Conservation (phyloP, 2,888 invertebrate species). For the Eristalis pertinax region DNA sequence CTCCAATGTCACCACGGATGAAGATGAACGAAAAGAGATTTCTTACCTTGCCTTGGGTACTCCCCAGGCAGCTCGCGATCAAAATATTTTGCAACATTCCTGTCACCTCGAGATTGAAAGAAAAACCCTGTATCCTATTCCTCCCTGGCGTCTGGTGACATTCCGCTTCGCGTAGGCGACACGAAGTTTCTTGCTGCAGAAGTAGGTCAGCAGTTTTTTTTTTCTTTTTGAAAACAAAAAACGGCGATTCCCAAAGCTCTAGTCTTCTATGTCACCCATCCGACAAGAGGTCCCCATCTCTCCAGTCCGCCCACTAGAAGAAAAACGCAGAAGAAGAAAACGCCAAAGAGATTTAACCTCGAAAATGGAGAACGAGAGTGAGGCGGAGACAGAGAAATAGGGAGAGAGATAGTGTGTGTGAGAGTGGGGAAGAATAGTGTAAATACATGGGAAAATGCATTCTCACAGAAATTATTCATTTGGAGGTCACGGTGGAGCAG, state of each 20-base stretch:
- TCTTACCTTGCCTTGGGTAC: slow-evolving; percentile 1
- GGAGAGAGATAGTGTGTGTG: neutral
- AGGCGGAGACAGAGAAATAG: neutral
- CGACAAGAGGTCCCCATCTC: neutral
- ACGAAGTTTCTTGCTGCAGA: neutral
- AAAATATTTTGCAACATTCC: slow-evolving; percentile 46
- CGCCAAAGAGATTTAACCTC: slow-evolving; percentile 43
- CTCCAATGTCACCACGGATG: neutral
- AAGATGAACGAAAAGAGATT: slow-evolving; percentile 17
- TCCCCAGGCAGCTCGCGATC: slow-evolving; percentile 38
- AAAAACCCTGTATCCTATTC: neutral
- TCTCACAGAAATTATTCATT: slow-evolving; percentile 37
- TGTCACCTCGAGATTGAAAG: neutral
- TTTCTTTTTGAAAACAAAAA: slow-evolving; percentile 26
- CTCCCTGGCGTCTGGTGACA: neutral
- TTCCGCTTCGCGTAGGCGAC: neutral
- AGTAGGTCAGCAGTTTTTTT: slow-evolving; percentile 63
- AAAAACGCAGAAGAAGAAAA: neutral
- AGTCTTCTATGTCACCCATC: slow-evolving; percentile 11
- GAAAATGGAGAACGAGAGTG: slow-evolving; percentile 6
- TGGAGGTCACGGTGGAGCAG: slow-evolving; percentile 55
- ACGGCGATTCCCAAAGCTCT: neutral
- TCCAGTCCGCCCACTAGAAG: neutral
- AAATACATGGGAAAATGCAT: slow-evolving; percentile 18
- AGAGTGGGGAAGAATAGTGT: slow-evolving; percentile 1